phyloP scores from a whole-genome alignment of 37 sponge, comb jelly and placozoan species.

The Beroe ovata region DNA sequence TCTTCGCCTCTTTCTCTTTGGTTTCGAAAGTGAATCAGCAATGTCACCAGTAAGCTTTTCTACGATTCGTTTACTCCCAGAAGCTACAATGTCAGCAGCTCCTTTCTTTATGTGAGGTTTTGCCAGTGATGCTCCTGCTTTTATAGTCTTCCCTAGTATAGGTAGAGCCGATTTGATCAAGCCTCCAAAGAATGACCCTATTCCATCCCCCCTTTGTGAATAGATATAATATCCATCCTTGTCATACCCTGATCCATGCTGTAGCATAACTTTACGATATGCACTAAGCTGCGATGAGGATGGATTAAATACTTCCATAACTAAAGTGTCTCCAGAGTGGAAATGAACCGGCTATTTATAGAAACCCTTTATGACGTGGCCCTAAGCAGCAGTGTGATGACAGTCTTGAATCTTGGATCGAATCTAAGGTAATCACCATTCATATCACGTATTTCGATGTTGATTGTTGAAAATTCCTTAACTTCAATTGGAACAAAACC shows the following conservation, averaged over 20 bases:
- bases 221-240: constrained; percentile 36
- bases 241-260: constrained; percentile 15
- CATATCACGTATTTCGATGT: not conserved
- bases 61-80: not conserved
- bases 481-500: constrained; percentile 38
- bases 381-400: not conserved
- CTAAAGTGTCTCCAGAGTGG: not conserved
- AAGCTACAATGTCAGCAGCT: not conserved
- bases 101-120: constrained; percentile 3
- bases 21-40: not conserved
- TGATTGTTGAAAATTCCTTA: not conserved
- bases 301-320: not conserved
- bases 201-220: constrained; percentile 10
- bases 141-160: not conserved
- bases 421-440: not conserved
- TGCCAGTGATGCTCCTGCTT: not conserved
- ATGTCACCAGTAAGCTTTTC: not conserved
- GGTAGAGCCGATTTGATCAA: not conserved
- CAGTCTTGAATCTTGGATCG: not conserved
- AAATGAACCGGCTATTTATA: not conserved
- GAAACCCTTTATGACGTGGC: not conserved
- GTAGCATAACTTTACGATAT: not conserved
- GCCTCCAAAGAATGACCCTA: not conserved
- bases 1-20: not conserved
- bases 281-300: not conserved